Evolutionary conservation across 1,140 invertebrate species (phyloP).

Genomic region (Lepidostoma basale): DNA sequence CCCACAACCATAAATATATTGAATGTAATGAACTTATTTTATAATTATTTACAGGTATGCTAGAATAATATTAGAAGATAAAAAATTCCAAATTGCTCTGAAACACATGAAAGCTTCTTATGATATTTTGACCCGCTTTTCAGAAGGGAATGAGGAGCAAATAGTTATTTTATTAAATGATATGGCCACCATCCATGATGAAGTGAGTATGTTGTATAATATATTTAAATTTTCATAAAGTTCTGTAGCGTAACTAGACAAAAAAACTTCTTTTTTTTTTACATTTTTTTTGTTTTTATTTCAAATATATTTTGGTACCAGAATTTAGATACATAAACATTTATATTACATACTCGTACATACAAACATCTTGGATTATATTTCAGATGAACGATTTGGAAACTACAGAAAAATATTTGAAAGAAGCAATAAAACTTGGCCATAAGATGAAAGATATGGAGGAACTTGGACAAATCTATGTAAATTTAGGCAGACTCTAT

Average conservation of each 20-base stretch:
- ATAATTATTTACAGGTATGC: slow-evolving; percentile 67
- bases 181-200: slow-evolving; percentile 75
- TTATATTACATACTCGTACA: no score
- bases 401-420: slow-evolving; percentile 73
- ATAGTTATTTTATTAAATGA: slow-evolving; percentile 84
- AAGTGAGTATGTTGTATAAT: slow-evolving; percentile 23
- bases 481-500: slow-evolving; percentile 84
- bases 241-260: no score
- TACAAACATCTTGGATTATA: slow-evolving; percentile 6
- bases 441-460: slow-evolving; percentile 66
- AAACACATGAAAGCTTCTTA: slow-evolving; percentile 73
- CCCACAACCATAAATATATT: no score
- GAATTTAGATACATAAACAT: no score
- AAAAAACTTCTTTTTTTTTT: no score
- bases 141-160: slow-evolving; percentile 75
- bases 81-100: slow-evolving; percentile 69
- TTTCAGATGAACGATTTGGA: slow-evolving; percentile 67
- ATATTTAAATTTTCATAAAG: neutral
- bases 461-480: slow-evolving; percentile 75
- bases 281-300: no score
- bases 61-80: slow-evolving; percentile 70
- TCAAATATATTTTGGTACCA: no score
- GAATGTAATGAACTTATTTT: no score
- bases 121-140: slow-evolving; percentile 66
- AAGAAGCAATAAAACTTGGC: slow-evolving; percentile 73